These are phyloP conservation scores for Gonatopus flavifemur DNA, from an alignment of 1,140 invertebrate species.

Conservation along the genomic window DNA sequence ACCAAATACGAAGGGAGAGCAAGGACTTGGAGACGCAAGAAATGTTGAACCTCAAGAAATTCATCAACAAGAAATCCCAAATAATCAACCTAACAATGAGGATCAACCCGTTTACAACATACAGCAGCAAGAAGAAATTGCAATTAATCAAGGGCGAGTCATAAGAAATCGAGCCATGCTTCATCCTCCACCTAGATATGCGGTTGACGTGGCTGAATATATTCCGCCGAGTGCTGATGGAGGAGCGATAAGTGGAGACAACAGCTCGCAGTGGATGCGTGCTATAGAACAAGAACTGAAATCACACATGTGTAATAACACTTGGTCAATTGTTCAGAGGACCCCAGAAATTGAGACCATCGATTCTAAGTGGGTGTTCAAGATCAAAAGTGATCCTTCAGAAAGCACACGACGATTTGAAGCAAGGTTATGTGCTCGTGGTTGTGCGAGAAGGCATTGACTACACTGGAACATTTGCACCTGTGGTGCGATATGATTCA, in stretches of 20 bases:
- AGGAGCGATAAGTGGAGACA: neutral
- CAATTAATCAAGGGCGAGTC: neutral
- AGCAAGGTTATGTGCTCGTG: neutral
- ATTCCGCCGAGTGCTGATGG: neutral
- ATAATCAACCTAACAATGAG: neutral
- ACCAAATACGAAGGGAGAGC: constrained; percentile 36
- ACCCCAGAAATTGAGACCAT: neutral
- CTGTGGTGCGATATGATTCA: neutral
- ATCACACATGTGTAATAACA: neutral
- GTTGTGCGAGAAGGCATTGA: neutral
- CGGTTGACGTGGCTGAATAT: neutral
- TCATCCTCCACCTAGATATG: neutral
- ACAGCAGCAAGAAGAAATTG: neutral
- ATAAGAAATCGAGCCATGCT: neutral
- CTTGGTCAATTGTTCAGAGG: neutral
- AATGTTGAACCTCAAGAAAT: neutral
- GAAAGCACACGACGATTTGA: neutral
- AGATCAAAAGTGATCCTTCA: neutral
- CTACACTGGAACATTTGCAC: neutral
- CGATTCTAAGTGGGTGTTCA: constrained; percentile 8
- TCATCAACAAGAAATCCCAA: neutral
- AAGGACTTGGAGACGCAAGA: neutral
- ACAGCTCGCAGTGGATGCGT: neutral
- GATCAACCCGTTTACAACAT: neutral
- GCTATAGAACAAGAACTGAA: constrained; percentile 8